Percentiles rank a stretch among this genome's conserved stretches.
Conservation (phyloP, 2,797 vertebrate genomes). For the Pseudocheirus occidentalis region DNA sequence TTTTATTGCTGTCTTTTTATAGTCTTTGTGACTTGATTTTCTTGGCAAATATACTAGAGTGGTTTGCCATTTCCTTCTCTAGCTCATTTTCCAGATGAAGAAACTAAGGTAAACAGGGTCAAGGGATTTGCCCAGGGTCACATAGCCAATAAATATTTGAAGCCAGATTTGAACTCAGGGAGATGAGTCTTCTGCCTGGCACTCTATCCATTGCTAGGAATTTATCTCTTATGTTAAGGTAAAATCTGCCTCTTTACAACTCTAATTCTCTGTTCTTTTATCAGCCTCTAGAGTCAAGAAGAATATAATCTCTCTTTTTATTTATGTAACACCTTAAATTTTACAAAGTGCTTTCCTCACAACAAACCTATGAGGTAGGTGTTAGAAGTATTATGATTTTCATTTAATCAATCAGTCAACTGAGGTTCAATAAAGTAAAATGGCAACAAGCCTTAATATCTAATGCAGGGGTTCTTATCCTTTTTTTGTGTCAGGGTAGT, state of each 20-base stretch:
- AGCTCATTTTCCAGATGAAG: not conserved
- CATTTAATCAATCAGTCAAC: not conserved
- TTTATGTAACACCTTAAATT: not conserved
- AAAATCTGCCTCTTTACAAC: not conserved
- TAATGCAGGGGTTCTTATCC: not conserved
- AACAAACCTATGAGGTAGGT: not conserved
- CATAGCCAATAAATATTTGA: not conserved
- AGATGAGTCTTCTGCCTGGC: not conserved
- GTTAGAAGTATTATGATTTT: not conserved
- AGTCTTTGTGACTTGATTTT: not conserved
- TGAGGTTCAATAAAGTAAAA: not conserved
- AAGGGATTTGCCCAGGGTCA: not conserved
- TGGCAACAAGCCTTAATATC: not conserved
- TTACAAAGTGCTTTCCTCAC: not conserved
- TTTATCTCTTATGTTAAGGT: not conserved
- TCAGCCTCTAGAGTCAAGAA: not conserved
- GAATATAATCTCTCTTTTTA: not conserved
- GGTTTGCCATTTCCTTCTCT: not conserved
- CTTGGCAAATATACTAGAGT: not conserved
- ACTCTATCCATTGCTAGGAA: not conserved
- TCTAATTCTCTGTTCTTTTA: not conserved
- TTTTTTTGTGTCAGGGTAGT: not conserved
- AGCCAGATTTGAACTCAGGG: not conserved
- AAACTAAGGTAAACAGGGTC: not conserved
- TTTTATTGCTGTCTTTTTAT: not conserved